Conservation (phyloP, 2,888 invertebrate genomes). For the Strigamia transsilvanica region DNA sequence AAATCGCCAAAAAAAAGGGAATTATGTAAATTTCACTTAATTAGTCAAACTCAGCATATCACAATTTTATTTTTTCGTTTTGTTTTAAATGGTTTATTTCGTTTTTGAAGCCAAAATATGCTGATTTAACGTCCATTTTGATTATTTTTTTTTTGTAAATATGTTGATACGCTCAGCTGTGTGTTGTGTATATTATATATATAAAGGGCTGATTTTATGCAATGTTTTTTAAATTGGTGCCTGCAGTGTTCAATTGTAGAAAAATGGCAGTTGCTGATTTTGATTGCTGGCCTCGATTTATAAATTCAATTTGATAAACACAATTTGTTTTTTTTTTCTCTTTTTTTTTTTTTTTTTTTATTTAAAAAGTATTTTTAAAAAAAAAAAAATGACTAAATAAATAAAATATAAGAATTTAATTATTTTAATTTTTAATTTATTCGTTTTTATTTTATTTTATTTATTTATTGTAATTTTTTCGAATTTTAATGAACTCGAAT, state of each 20-base stretch:
- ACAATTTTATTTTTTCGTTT: not conserved
- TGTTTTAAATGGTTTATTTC: not conserved
- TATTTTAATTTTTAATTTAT: not conserved
- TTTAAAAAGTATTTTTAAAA: not conserved
- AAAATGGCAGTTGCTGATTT: slow-evolving; percentile 3
- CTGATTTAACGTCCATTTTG: not conserved
- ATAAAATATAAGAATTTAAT: too few relatives aligned
- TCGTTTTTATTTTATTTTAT: not conserved
- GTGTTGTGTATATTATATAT: slow-evolving; percentile 15
- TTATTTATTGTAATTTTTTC: not conserved
- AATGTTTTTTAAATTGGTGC: slow-evolving; percentile 23
- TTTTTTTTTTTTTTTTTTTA: not conserved
- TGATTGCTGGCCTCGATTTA: not conserved
- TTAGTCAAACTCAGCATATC: not conserved
- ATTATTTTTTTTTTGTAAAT: not conserved
- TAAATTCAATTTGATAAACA: not conserved
- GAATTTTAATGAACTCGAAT: not conserved
- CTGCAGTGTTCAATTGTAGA: not conserved
- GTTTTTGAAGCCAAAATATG: not conserved
- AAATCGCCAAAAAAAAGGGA: not conserved
- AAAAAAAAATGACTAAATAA: too few relatives aligned
- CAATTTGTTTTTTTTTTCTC: not conserved
- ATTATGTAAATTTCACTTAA: slow-evolving; percentile 2
- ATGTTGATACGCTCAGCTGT: slow-evolving; percentile 10
- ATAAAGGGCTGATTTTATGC: slow-evolving; percentile 25